These are phyloP conservation scores for Myrmecobius fasciatus DNA, from an alignment of 2,113 vertebrate genomes.

Conservation along the genomic window DNA sequence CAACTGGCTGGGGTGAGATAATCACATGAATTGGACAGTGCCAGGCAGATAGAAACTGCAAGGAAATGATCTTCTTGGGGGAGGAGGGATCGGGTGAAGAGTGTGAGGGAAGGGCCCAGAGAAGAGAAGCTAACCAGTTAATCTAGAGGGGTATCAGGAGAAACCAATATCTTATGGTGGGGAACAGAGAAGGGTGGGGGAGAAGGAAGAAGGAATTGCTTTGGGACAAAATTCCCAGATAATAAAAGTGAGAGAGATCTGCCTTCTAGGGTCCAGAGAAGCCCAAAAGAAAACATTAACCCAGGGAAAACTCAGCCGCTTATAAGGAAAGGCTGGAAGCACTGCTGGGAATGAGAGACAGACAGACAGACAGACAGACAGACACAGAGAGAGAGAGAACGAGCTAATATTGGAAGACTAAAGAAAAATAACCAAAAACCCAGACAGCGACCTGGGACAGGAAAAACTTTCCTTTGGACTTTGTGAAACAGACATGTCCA, in stretches of 20 bases:
- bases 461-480: not conserved
- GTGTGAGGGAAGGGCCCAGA: not conserved
- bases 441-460: not conserved
- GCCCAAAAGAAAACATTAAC: not conserved
- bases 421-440: slow-evolving; percentile 18
- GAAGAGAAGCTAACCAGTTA: not conserved
- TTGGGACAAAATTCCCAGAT: not conserved
- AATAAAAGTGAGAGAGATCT: not conserved
- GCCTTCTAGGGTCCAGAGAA: not conserved
- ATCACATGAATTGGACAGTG: not conserved
- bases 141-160: not conserved
- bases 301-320: not conserved
- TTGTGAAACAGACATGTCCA: not conserved
- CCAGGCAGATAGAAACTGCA: not conserved
- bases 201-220: not conserved
- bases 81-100: not conserved
- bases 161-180: not conserved
- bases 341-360: not conserved
- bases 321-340: not conserved
- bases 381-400: no score
- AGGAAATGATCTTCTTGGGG: not conserved
- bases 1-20: not conserved
- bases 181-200: not conserved
- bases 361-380: not conserved
- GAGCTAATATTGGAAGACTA: not conserved